These are phyloP conservation scores for Hofmannophila pseudospretella DNA, from an alignment of 2,888 invertebrate species.

Conservation along the genomic window DNA sequence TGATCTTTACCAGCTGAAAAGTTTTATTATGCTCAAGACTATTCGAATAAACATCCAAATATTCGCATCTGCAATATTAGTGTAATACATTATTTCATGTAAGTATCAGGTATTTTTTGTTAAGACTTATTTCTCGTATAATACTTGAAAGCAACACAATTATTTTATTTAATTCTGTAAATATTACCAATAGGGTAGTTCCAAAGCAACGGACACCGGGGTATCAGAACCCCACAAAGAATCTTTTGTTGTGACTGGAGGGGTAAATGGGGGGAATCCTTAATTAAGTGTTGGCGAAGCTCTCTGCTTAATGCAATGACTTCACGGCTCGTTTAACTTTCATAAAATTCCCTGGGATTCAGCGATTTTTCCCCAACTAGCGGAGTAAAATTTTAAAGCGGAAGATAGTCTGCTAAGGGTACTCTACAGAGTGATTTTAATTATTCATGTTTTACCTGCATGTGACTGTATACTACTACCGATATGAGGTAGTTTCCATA, in stretches of 20 bases:
- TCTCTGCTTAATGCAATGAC: slow-evolving; percentile 73
- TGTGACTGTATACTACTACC: too few relatives aligned
- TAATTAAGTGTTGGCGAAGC: slow-evolving; percentile 75
- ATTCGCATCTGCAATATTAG: too few relatives aligned
- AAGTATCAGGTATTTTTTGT: too few relatives aligned
- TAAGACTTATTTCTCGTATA: too few relatives aligned
- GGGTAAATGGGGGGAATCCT: slow-evolving; percentile 53
- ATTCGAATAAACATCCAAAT: too few relatives aligned
- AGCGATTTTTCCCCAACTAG: slow-evolving; percentile 65
- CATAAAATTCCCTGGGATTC: slow-evolving; percentile 72
- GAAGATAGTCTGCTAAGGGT: neutral
- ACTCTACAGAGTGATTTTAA: slow-evolving; percentile 1
- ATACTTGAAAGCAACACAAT: too few relatives aligned
- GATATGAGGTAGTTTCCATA: too few relatives aligned
- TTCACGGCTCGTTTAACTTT: slow-evolving; percentile 74
- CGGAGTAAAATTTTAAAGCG: slow-evolving; percentile 44
- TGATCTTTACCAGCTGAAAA: too few relatives aligned
- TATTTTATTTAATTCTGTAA: too few relatives aligned
- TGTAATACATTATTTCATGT: too few relatives aligned
- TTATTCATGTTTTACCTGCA: slow-evolving; percentile 7
- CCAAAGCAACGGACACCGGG: slow-evolving; percentile 14
- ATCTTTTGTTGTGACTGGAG: slow-evolving; percentile 69
- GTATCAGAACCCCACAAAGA: slow-evolving; percentile 42
- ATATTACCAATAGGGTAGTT: too few relatives aligned
- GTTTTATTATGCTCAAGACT: too few relatives aligned